phyloP scores from a whole-genome alignment of 35 echinoderm and acorn worm species.

The Chiridota heheva region DNA sequence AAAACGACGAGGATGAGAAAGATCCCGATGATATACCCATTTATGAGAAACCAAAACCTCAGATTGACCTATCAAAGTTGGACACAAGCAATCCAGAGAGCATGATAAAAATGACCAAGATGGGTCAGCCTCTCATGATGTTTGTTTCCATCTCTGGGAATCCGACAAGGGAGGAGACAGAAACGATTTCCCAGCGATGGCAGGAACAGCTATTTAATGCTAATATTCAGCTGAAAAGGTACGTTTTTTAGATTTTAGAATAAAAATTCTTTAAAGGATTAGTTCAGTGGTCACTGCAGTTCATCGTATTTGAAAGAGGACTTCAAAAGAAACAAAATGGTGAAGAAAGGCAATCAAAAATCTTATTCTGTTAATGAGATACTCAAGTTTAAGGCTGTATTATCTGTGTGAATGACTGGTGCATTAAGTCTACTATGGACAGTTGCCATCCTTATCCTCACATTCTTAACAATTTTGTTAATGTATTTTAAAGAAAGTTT shows the following conservation, averaged over 20 bases:
- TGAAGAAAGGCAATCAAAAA: too few relatives aligned
- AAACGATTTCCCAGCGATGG: slow-evolving; percentile 76
- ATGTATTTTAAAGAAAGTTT: too few relatives aligned
- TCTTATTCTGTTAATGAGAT: too few relatives aligned
- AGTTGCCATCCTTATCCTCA: too few relatives aligned
- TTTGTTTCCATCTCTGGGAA: slow-evolving; percentile 83
- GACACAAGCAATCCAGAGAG: slow-evolving; percentile 66
- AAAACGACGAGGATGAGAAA: slow-evolving; percentile 81
- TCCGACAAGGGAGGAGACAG: slow-evolving; percentile 75
- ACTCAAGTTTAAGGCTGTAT: neutral
- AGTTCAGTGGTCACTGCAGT: too few relatives aligned
- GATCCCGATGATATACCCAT: slow-evolving; percentile 84
- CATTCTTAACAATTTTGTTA: too few relatives aligned
- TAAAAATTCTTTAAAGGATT: too few relatives aligned
- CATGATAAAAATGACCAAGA: slow-evolving; percentile 84
- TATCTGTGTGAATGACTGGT: too few relatives aligned
- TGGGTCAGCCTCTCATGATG: slow-evolving; percentile 88
- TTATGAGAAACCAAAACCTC: slow-evolving; percentile 63
- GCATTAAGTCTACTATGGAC: too few relatives aligned
- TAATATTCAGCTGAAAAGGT: slow-evolving; percentile 85
- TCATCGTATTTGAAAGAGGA: too few relatives aligned
- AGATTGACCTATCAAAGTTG: slow-evolving; percentile 80
- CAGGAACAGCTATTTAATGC: slow-evolving; percentile 89
- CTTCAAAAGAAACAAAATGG: too few relatives aligned
- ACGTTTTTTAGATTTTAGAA: neutral